Base-by-base conservation (phyloP, 1,140 invertebrate species). In the Plutomurus gul region DNA sequence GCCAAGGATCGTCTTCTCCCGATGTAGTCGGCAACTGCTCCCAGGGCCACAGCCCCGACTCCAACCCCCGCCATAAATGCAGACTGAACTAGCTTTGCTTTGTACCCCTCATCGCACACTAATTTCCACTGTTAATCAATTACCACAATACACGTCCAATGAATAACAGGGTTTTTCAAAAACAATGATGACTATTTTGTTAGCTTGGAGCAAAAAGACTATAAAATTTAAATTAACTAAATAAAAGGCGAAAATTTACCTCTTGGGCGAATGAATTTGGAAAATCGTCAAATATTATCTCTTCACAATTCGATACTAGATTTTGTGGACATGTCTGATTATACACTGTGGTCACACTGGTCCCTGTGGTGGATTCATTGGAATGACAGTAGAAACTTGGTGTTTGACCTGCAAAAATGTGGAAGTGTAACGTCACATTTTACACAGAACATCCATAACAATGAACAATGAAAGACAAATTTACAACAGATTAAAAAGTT, bases 31-130 rank as follows among this genome's bases (percentile, higher is more conserved):
- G 82, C 73, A 13, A 78, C 51, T 3, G 73, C 39, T 16, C 82
- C 82, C n/a, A 83, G 36, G 4, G 30, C 39, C 8, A 81, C 18
- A 13, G 82, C 82, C 16, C 82, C 82, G 16, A 77, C 49, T 3
- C 72, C 37, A 27, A 83, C 79, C 5, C 82, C 82, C 16, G 37
- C 76, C 82, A 83, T 83, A 43, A 83, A 83, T 1, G 76, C 30
- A 13, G 30, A 75, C 33, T 83, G 82, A 0, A 83, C 37, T 11
- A 81, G 27, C 16, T 76, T 83, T 4, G 60, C 22, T 30, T 75
- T 74, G 65, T 79, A 83, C 4, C 33, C 51, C 22, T 76, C 6
- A 18, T 81, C 79, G 56, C 82, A 83, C 10, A 83, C 74, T 16
- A 81, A 30, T 10, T 7, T n/a, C 82, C 82, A 83, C 82, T 82